These are phyloP conservation scores for Pampusana beccarii DNA, from an alignment of 2,113 vertebrate genomes.

Conservation along the genomic window DNA sequence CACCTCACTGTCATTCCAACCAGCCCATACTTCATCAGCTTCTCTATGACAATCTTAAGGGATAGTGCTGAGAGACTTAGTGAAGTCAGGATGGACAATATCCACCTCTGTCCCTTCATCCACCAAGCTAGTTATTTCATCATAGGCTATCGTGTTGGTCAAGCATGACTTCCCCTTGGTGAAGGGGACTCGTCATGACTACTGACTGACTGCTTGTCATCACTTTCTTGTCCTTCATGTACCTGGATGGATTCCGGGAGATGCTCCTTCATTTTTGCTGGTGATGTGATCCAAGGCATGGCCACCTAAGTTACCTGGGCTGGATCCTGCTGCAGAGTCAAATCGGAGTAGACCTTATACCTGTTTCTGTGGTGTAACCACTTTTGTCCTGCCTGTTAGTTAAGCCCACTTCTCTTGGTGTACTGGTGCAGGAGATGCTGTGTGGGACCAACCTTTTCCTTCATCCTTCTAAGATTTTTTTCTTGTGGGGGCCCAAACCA, in stretches of 20 bases:
- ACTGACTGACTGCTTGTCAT: fast-evolving
- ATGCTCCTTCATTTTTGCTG: neutral
- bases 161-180: neutral
- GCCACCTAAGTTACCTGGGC: neutral
- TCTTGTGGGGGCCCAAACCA: neutral
- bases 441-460: neutral
- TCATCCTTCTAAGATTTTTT: neutral
- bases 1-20: neutral
- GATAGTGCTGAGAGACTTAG: neutral
- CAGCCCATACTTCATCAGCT: neutral
- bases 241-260: neutral
- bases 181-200: too few species aligned
- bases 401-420: neutral
- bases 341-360: neutral
- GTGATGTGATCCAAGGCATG: neutral
- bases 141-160: neutral
- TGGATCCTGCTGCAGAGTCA: neutral
- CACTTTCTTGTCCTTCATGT: neutral
- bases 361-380: neutral
- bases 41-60: neutral
- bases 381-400: neutral
- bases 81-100: fast-evolving
- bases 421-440: neutral
- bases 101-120: neutral
- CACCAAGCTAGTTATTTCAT: neutral